phyloP scores from a whole-genome alignment of 2,888 invertebrate genomes.

The Charanyca ferruginea region DNA sequence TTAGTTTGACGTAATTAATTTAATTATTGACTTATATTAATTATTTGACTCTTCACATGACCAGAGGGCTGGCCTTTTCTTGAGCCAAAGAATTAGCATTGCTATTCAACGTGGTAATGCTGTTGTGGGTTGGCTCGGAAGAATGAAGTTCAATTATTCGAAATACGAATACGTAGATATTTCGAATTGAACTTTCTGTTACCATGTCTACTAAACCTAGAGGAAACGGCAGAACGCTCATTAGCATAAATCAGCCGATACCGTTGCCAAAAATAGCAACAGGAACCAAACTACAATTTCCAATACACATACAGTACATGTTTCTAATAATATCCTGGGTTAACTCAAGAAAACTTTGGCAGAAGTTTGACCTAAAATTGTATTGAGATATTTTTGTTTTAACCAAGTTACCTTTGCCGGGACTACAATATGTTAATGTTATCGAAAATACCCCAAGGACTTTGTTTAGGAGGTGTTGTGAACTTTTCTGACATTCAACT shows the following conservation, averaged over 20 bases:
- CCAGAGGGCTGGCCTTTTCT: too few relatives aligned
- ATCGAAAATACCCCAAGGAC: constrained; percentile 23
- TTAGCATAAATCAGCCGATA: constrained; percentile 52
- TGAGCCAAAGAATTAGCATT: too few relatives aligned
- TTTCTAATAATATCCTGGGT: constrained; percentile 49
- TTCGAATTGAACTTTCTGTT: constrained; percentile 1
- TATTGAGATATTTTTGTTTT: constrained; percentile 31
- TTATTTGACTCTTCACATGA: too few relatives aligned
- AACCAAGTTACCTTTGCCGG: constrained; percentile 34
- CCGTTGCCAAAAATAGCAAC: constrained; percentile 52
- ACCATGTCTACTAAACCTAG: constrained; percentile 1
- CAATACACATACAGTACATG: constrained; percentile 25
- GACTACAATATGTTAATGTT: constrained; percentile 40
- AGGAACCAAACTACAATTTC: constrained; percentile 44
- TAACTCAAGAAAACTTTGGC: constrained; percentile 43
- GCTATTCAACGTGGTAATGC: too few relatives aligned
- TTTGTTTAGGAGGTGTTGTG: constrained; percentile 8
- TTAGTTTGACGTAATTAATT: too few relatives aligned
- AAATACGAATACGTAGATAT: background rate
- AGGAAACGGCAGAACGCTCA: constrained; percentile 40
- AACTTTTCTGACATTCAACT: background rate
- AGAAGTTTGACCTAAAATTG: constrained; percentile 43
- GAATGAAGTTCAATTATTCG: background rate
- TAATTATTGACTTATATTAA: too few relatives aligned
- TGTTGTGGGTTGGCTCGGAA: too few relatives aligned